A percentile compares a stretch with the other conserved stretches of the same genome.
phyloP scores from a whole-genome alignment of 1,140 invertebrate genomes.

The Sycobia sp. region DNA sequence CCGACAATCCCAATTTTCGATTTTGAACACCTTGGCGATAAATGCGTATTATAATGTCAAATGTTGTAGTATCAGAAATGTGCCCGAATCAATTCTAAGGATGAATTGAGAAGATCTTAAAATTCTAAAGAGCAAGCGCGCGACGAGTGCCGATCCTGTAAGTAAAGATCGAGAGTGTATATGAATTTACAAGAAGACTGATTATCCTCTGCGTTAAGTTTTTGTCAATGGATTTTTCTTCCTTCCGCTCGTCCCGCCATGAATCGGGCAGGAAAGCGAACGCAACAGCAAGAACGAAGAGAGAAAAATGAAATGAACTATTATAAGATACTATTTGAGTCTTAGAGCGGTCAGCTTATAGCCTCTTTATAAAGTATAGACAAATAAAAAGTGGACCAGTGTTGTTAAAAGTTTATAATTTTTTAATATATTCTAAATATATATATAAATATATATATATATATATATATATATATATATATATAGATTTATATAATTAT shows the following conservation, averaged over 20 bases:
- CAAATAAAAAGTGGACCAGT: constrained; percentile 30
- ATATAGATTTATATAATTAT: constrained; percentile 27
- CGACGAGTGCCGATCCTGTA: constrained; percentile 1
- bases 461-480: constrained; percentile 29
- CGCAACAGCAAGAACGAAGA: too few species aligned
- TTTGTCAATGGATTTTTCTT: constrained; percentile 5
- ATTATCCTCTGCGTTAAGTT: constrained; percentile 15
- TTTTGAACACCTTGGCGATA: constrained; percentile 37
- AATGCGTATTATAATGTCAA: constrained; percentile 23
- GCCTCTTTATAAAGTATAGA: too few species aligned
- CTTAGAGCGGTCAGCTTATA: too few species aligned
- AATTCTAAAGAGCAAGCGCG: not conserved
- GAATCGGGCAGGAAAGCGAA: too few species aligned
- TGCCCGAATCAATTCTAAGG: constrained; percentile 27
- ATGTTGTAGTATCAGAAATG: constrained; percentile 18
- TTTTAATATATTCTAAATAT: constrained; percentile 28
- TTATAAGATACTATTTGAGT: too few species aligned
- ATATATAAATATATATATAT: constrained; percentile 11
- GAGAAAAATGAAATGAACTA: too few species aligned
- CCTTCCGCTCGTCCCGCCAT: not conserved
- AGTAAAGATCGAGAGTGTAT: constrained; percentile 6
- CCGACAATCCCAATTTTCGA: constrained; percentile 71
- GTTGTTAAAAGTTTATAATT: constrained; percentile 33
- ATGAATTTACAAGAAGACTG: constrained; percentile 24
- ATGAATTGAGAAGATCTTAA: constrained; percentile 17